A percentile compares a stretch with the other conserved stretches of the same genome.
phyloP scores from a whole-genome alignment of 2,797 vertebrate species.

The Melanogrammus aeglefinus region DNA sequence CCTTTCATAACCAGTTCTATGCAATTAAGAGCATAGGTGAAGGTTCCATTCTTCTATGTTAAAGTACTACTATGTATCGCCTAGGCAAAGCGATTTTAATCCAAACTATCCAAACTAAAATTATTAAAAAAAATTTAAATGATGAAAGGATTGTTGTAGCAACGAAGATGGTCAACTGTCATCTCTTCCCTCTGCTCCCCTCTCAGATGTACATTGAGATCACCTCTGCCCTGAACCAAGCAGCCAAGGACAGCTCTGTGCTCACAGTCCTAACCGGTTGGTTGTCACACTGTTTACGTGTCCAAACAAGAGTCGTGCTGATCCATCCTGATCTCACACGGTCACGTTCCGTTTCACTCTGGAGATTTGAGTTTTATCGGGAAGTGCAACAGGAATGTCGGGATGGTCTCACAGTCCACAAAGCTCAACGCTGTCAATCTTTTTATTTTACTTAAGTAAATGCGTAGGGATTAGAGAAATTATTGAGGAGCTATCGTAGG shows the following conservation, averaged over 20 bases:
- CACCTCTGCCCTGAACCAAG: conserved; percentile 79
- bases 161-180: neutral
- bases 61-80: too few species aligned
- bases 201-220: conserved; percentile 89
- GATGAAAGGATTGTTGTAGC: neutral
- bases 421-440: neutral
- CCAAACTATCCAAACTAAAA: too few species aligned
- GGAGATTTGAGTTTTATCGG: too few species aligned
- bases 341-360: neutral
- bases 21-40: too few species aligned
- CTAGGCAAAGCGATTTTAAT: too few species aligned
- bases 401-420: too few species aligned
- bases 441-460: neutral
- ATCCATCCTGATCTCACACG: neutral
- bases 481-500: neutral
- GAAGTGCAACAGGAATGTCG: too few species aligned
- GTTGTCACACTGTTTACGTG: neutral
- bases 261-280: conserved; percentile 87
- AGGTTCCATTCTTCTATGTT: too few species aligned
- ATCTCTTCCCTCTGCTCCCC: neutral
- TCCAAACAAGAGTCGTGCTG: neutral
- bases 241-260: conserved; percentile 78
- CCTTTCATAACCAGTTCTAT: too few species aligned
- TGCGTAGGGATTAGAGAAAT: neutral
- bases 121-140: too few species aligned